Percentiles rank a stretch among this genome's conserved stretches.
Evolutionary conservation across 2,888 invertebrate species (phyloP).

Genomic region (Xylota sylvarum): DNA sequence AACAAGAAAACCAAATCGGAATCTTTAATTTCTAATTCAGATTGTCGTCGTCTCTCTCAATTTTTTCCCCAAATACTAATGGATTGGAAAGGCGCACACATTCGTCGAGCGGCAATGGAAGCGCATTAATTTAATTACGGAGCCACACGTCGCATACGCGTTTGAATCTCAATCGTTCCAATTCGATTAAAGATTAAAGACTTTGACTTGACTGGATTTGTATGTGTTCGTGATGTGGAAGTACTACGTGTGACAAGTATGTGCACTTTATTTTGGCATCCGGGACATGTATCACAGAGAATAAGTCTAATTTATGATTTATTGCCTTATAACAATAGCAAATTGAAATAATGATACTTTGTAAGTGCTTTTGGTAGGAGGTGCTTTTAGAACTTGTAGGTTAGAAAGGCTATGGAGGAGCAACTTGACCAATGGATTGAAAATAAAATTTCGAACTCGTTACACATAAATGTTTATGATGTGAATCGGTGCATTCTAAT

Average conservation of each 20-base stretch:
- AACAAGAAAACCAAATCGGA: slow-evolving; percentile 37
- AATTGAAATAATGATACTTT: not conserved
- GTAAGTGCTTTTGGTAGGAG: not conserved
- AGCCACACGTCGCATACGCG: slow-evolving; percentile 16
- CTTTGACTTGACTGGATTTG: slow-evolving; percentile 27
- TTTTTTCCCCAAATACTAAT: slow-evolving; percentile 7
- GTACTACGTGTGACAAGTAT: slow-evolving; percentile 19
- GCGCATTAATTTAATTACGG: slow-evolving; percentile 53
- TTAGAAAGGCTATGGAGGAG: too few species aligned
- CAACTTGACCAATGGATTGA: too few species aligned
- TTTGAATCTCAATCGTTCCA: slow-evolving; percentile 31
- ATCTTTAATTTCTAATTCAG: slow-evolving; percentile 33
- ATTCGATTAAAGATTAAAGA: slow-evolving; percentile 57
- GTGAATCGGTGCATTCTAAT: not conserved
- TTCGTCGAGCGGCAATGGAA: slow-evolving; percentile 1
- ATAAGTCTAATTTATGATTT: slow-evolving; percentile 15
- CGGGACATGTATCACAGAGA: not conserved
- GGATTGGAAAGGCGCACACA: slow-evolving; percentile 10
- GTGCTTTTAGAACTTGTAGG: too few species aligned
- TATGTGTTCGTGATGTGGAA: not conserved
- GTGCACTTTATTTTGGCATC: slow-evolving; percentile 29
- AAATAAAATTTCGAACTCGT: too few species aligned
- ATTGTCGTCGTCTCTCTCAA: slow-evolving; percentile 16
- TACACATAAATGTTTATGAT: too few species aligned
- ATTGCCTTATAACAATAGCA: not conserved